A percentile compares a stretch with the other conserved stretches of the same genome.
Evolutionary conservation across 2,888 invertebrate genomes (phyloP).

Genomic region (Lordiphosa fenestrarum): DNA sequence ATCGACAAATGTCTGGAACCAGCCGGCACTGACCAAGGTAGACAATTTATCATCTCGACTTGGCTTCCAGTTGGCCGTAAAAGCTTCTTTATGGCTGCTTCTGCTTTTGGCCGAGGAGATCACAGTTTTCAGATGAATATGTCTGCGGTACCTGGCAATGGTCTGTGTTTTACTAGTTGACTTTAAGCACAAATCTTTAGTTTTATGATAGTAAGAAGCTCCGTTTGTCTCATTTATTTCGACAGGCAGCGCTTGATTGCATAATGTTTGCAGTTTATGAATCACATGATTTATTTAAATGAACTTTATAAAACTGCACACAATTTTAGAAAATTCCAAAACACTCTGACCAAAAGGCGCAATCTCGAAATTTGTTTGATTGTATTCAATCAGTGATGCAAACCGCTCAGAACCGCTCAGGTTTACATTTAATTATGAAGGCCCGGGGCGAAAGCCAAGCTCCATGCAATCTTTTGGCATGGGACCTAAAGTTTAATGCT

Average conservation of each 20-base stretch:
- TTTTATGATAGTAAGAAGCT: conserved; percentile 24
- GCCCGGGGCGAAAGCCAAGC: too few species aligned
- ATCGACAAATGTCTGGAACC: conserved; percentile 21
- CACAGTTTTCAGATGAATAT: background rate
- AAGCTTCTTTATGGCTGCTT: conserved; percentile 65
- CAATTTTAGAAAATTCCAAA: too few species aligned
- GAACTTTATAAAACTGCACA: too few species aligned
- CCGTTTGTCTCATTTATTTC: conserved; percentile 3
- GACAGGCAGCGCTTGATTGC: background rate
- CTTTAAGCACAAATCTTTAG: conserved; percentile 32
- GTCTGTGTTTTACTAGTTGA: conserved; percentile 1
- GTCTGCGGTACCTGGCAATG: background rate
- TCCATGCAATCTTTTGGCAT: too few species aligned
- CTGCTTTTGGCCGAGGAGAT: conserved; percentile 25
- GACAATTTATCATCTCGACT: conserved; percentile 72
- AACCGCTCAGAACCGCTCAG: too few species aligned
- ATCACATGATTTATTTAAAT: background rate
- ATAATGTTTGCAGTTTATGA: conserved; percentile 11
- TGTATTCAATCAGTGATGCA: too few species aligned
- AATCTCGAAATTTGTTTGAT: too few species aligned
- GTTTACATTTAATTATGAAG: too few species aligned
- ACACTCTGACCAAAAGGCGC: too few species aligned
- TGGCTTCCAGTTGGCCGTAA: conserved; percentile 53
- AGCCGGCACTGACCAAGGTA: conserved; percentile 54
- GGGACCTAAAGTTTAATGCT: too few species aligned